phyloP scores from a whole-genome alignment of 1,140 invertebrate species.

The Charaxes varanes region DNA sequence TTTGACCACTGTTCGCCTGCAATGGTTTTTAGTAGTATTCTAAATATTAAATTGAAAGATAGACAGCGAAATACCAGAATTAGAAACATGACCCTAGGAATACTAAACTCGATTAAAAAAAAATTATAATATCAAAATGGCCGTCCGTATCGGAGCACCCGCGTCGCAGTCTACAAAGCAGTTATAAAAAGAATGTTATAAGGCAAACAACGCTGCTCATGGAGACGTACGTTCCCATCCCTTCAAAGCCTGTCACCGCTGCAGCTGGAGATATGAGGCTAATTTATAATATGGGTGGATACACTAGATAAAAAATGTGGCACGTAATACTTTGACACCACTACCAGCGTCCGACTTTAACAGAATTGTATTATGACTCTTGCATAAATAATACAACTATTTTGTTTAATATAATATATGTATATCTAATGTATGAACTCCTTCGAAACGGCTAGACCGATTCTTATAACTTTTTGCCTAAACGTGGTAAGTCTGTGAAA shows the following conservation, averaged over 20 bases:
- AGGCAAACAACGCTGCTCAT: constrained; percentile 28
- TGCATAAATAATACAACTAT: no score
- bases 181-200: constrained; percentile 31
- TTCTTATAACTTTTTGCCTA: no score
- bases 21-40: no score
- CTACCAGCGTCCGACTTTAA: no score
- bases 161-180: constrained; percentile 11
- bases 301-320: constrained; percentile 33
- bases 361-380: neutral
- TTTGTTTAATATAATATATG: no score
- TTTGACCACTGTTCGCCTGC: no score
- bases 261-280: constrained; percentile 31
- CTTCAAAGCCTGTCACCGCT: constrained; percentile 39
- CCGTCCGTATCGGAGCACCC: constrained; percentile 4
- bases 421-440: no score
- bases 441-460: no score
- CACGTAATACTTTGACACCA: constrained; percentile 7
- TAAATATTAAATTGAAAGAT: no score
- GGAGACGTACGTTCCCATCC: constrained; percentile 29
- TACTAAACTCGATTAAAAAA: constrained; percentile 3
- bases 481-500: no score
- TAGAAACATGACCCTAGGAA: no score
- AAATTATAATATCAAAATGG: constrained; percentile 13
- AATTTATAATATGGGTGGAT: constrained; percentile 37
- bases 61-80: no score